Evolutionary conservation across 2,113 vertebrate genomes (phyloP).

Genomic region (Ascaphus truei): DNA sequence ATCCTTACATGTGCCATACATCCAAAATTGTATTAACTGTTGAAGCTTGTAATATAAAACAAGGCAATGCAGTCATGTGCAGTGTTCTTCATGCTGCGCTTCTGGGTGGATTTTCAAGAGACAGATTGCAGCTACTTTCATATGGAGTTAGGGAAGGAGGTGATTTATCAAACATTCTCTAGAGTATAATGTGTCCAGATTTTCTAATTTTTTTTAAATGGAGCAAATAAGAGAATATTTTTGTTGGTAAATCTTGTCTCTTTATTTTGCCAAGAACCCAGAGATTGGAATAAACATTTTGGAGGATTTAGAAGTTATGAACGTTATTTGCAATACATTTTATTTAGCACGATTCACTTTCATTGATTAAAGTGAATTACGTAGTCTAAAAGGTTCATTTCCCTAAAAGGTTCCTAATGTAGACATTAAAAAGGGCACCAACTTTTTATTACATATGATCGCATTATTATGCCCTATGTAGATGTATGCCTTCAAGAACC

Average conservation of each 20-base stretch:
- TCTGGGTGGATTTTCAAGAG: neutral
- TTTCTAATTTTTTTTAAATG: neutral
- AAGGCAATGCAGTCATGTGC: neutral
- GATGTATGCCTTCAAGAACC: too few species aligned
- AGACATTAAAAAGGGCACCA: too few species aligned
- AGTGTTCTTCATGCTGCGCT: neutral
- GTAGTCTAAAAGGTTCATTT: too few species aligned
- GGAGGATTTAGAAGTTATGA: neutral
- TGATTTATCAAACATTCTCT: constrained; percentile 13
- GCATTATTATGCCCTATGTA: too few species aligned
- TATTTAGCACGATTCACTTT: neutral
- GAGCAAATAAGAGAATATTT: too few species aligned
- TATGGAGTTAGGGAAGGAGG: neutral
- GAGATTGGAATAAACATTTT: constrained; percentile 1
- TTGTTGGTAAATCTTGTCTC: neutral
- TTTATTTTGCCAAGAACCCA: too few species aligned
- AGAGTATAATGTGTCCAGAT: constrained; percentile 3
- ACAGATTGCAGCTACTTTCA: constrained; percentile 21
- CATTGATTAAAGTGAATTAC: neutral
- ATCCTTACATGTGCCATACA: too few species aligned
- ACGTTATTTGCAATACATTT: neutral
- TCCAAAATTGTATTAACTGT: too few species aligned
- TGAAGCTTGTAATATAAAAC: neutral
- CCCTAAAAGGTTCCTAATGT: too few species aligned
- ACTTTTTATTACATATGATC: too few species aligned